Base-by-base conservation (phyloP, 1,140 invertebrate species). In the Lepidurus couesii region DNA sequence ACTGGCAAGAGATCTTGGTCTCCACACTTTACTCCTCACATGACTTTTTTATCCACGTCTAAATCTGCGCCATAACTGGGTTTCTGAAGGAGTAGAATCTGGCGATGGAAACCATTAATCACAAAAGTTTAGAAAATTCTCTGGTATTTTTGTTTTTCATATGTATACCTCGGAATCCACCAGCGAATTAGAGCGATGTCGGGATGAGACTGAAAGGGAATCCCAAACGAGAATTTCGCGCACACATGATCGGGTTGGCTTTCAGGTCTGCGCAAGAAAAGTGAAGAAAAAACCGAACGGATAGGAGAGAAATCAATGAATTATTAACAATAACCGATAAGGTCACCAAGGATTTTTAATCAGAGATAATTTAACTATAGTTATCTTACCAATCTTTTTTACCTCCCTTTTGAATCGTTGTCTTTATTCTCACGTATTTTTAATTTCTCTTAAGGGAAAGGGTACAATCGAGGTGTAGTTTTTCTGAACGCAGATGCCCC, bases 141-240 rank as follows among this genome's bases (percentile, higher is more conserved):
- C 6, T 1, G 53, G 16, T 13, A 65, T 21, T 65, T 65, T 65
- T 16, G 21, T 65, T 13, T 47, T 21, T 65, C 8, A 65, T 7
- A 21, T 65, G 5, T 65, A 65, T 65, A 16, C 16, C n/a, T 65
- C 10, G 16, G 21, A 21, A 65, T 21, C 21, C 53, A 65, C 53
- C 21, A 21, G 53, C 21, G 53, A 65, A 65, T 65, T 65, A 9
- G 53, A 65, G 53, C 53, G 21, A 65, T 21, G 53, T 65, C 53
- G 53, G 21, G 53, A 21, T 65, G 53, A 65, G 53, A 65, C 53
- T 65, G 53, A 21, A 65, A 65, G 53, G 53, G 53, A 65, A n/a
- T 65, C 53, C 13, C 16, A 65, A 65, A 13, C 53, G 9, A 21
- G 53, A 65, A 65, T 65, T 65, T 65, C 21, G 53, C 53, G 53